Base-by-base conservation (phyloP, 2,888 invertebrate species). In the Phorcus lineatus region DNA sequence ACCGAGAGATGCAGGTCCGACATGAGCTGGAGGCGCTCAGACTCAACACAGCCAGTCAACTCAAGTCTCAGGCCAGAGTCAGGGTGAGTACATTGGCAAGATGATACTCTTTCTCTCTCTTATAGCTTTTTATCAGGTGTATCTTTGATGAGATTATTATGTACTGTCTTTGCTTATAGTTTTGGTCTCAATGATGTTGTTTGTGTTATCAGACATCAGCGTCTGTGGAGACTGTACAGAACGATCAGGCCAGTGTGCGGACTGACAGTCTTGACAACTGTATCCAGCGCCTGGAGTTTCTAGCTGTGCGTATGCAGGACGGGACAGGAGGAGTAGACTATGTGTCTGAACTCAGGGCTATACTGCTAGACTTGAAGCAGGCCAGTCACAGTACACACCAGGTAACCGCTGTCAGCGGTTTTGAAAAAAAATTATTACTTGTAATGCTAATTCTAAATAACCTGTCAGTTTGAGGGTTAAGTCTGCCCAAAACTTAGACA, bases 1-100 rank as follows among this genome's bases (percentile, higher is more conserved):
- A 79, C 31, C 74, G 79, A 7, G 81, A 79, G 75, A 54, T 79
- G 11, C 79, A 82, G 74, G 70, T 79, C 28, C 40, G 77, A 11
- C 79, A 78, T 17, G 81, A 81, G 13, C n/a, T 78, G 75, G 81
- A 81, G 28, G 22, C 76, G 11, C 47, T 79, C 28, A 81, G 78
- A 62, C 70, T 78, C 52, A 62, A 24, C 22, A 28, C 62, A 7
- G 28, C 62, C 13, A 28, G 28, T 62, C 62, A 28, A 13, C 62
- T 28, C 28, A 62, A 24, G 28, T 28, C 62, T 4, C 16, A 22
- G 28, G 16, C 19, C 0, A 62, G 62, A 28, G 62, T 28, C 28
- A 62, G 62, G 62, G 62, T 62, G 28, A 24, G 62, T 24, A 0
- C 13, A 47, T 11, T 13, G 13, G 22, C 62, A 24, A 16, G 4